These are phyloP conservation scores for Drosophila lacertosa DNA, from an alignment of 1,140 invertebrate genomes.

Conservation along the genomic window DNA sequence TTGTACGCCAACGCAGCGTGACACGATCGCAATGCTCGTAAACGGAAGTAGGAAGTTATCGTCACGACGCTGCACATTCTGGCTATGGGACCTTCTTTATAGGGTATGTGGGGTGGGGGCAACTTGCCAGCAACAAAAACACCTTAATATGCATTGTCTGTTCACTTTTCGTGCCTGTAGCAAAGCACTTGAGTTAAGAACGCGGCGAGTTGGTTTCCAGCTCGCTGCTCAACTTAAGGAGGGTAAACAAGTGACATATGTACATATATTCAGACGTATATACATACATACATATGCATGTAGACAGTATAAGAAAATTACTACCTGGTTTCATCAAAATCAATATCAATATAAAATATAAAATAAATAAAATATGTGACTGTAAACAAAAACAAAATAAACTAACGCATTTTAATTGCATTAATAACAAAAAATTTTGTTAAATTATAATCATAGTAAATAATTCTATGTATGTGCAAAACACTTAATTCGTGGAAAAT, in stretches of 20 bases:
- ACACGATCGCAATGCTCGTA: conserved; percentile 34
- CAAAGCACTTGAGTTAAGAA: conserved; percentile 15
- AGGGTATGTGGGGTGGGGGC: background rate
- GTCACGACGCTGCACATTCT: conserved; percentile 45
- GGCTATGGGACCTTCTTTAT: conserved; percentile 8
- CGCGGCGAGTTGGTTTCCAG: conserved; percentile 21
- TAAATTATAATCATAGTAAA: too few relatives aligned
- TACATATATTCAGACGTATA: background rate
- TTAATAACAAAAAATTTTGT: too few relatives aligned
- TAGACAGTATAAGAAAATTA: too few relatives aligned
- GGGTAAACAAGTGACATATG: background rate
- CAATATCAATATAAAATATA: too few relatives aligned
- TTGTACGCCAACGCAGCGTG: conserved; percentile 50
- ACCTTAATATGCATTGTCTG: conserved; percentile 30
- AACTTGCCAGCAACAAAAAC: conserved; percentile 7
- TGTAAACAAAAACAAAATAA: too few relatives aligned
- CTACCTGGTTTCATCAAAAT: too few relatives aligned
- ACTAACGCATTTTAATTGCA: too few relatives aligned
- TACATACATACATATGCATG: background rate
- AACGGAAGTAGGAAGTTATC: conserved; percentile 59
- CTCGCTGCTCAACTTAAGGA: conserved; percentile 12
- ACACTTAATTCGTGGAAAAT: too few relatives aligned
- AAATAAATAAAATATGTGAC: background rate
- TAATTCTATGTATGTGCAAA: too few relatives aligned
- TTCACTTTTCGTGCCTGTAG: conserved; percentile 13